A percentile compares a stretch with the other conserved stretches of the same genome.
These are phyloP conservation scores for Atta cephalotes DNA, from an alignment of 1,140 invertebrate species.

Conservation along the genomic window DNA sequence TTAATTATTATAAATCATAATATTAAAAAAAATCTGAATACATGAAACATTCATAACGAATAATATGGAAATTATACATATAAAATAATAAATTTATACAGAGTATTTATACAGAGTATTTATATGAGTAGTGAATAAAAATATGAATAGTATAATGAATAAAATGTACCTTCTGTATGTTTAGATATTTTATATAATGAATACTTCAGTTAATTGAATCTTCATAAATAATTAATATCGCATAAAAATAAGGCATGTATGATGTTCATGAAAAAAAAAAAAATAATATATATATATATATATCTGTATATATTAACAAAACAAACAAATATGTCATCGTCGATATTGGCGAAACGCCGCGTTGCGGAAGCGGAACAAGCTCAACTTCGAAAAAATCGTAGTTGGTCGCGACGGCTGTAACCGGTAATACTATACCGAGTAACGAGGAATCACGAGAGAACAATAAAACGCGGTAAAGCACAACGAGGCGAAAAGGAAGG, in stretches of 20 bases:
- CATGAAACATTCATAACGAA: not conserved
- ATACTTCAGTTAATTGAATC: conserved; percentile 5
- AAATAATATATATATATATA: conserved; percentile 18
- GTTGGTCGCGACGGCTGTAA: conserved; percentile 47
- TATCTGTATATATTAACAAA: conserved; percentile 21
- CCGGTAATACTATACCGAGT: conserved; percentile 4
- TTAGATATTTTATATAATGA: not conserved
- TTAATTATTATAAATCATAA: not conserved
- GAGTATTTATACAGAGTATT: too few relatives aligned
- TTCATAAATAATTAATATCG: not conserved
- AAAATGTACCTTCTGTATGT: not conserved
- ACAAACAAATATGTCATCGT: conserved; percentile 15
- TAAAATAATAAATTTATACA: not conserved
- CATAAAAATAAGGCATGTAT: not conserved
- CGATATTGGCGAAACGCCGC: conserved; percentile 19
- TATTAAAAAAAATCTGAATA: not conserved
- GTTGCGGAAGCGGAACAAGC: not conserved
- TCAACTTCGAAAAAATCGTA: conserved; percentile 60
- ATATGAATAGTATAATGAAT: not conserved
- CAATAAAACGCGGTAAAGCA: conserved; percentile 22
- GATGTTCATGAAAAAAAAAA: not conserved
- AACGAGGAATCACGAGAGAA: conserved; percentile 32
- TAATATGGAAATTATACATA: not conserved
- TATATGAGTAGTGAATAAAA: not conserved
- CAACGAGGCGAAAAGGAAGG: conserved; percentile 5